A percentile compares a stretch with the other conserved stretches of the same genome.
phyloP scores from a whole-genome alignment of 2,113 vertebrate genomes.

The Siniperca chuatsi region DNA sequence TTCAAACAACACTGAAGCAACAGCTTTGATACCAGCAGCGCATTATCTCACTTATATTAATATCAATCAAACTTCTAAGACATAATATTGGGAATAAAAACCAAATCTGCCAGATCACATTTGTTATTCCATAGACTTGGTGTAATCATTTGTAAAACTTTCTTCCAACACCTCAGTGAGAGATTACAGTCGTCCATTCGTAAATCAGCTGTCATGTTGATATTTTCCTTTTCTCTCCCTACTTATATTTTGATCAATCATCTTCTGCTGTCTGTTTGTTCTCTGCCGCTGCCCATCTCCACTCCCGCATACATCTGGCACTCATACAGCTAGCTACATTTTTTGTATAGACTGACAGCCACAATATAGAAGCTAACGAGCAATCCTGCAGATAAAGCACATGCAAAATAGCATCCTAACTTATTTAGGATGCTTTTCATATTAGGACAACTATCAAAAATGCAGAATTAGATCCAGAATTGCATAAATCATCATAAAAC shows the following conservation, averaged over 20 bases:
- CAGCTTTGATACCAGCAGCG: conserved; percentile 48
- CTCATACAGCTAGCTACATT: conserved; percentile 27
- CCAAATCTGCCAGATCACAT: conserved; percentile 33
- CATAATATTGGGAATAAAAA: conserved; percentile 31
- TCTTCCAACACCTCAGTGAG: conserved; percentile 12
- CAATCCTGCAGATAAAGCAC: neutral
- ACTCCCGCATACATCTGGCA: conserved; percentile 68
- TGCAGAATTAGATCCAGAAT: neutral
- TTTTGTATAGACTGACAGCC: conserved; percentile 60
- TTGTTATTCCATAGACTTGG: conserved; percentile 29
- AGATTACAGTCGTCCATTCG: conserved; percentile 5
- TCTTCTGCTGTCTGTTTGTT: conserved; percentile 2
- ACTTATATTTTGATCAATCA: conserved; percentile 24
- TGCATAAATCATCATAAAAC: neutral
- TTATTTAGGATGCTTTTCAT: neutral
- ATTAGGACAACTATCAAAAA: neutral
- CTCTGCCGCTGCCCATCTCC: conserved; percentile 31
- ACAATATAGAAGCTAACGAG: conserved; percentile 38
- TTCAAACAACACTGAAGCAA: conserved; percentile 50
- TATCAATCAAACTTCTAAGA: conserved; percentile 50
- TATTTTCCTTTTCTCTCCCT: conserved; percentile 1
- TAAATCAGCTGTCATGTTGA: conserved; percentile 25
- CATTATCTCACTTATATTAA: conserved; percentile 51
- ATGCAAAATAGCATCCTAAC: neutral
- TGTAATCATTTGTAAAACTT: conserved; percentile 32